Base-by-base conservation (phyloP, 2,888 invertebrate genomes). In the Tetragonula carbonaria region DNA sequence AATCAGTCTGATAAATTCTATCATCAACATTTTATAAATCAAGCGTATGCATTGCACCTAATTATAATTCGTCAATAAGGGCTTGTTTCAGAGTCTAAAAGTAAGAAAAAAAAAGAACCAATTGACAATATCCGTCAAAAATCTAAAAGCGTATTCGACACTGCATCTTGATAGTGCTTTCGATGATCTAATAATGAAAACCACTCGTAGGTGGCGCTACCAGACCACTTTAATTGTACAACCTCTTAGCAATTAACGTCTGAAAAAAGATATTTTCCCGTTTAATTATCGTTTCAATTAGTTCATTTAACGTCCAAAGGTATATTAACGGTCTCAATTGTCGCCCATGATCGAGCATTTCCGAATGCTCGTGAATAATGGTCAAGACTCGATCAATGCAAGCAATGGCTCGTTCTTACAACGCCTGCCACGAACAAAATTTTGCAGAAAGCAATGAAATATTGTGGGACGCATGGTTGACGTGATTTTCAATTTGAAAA, bases 281-380 rank as follows among this genome's bases (percentile, higher is more conserved):
- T 82, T 82, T 78, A 75, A 83, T 78, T 51, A n/a, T 38, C n/a
- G 14, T 33, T 28, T 66, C 57, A 78, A 72, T 83, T 75, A 63
- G 68, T 65, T 65, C 23, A 63, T 21, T 78, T 63, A 72, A 28
- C 14, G n/a, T 21, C 45, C 38, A 50, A 53, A 73, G 57, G 65
- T 57, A 73, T 68, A 73, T 68, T 78, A 68, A 59, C 65, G n/a
- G 38, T 45, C n/a, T 45, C n/a, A 67, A 68, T 74, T 72, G 21
- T 59, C 23, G 51, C 21, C 28, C 59, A 57, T 28, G 4, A 38
- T 2, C 62, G 14, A 45, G 18, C 16, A 68, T 57, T 59, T 72
- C n/a, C 14, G 8, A n/a, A 67, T 16, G 16, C 45, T 8, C 6
- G n/a, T 57, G 51, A 74, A 45, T 33, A 23, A 38, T 65, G 16